Base-by-base conservation (phyloP, 2,888 invertebrate species). In the Taphrorychus bicolor region DNA sequence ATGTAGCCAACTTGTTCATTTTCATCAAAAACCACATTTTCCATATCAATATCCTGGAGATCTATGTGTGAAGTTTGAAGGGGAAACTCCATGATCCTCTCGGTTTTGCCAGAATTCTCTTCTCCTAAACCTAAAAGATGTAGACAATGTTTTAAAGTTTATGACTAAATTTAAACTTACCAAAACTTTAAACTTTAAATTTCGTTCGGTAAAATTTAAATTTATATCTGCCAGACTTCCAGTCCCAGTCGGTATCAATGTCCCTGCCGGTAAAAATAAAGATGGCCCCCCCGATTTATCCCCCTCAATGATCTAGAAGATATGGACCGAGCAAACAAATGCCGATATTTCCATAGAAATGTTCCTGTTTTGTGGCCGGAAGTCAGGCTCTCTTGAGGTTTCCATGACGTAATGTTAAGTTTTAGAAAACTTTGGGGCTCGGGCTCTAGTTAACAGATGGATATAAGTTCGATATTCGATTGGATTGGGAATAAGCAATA, bases 121-220 rank as follows among this genome's bases (percentile, higher is more conserved):
- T 45, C 52, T 52, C 18, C 3, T 14, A 3, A 21, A 52, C 22
- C n/a, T n/a, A n/a, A n/a, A n/a, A n/a, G 11, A 11, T 45, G 45
- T 45, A 16, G 4, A 22, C 16, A 18, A 41, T 17, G 3, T 40
- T 14, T 32, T 51, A 17, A 18, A 57, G 19, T 0, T 42, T 32
- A 18, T 14, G 3, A 18, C n/a, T 23, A 45, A 42, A 14, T 16
- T 16, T 52, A 17, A 18, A n/a, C n/a, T n/a, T n/a, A n/a, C n/a
- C n/a, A 7, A 48, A 68, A 42, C 16, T 61, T 58, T 19, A 69
- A 51, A 49, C 68, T 56, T 69, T 69, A 40, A 69, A 69, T 69
- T 64, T 74, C 75, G 70, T 75, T 76, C 76, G 76, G 75, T 75
- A 76, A 76, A 70, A 66, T 61, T 69, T 65, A 60, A 62, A 63